A percentile compares a stretch with the other conserved stretches of the same genome.
These are phyloP conservation scores for Diabrotica virgifera DNA, from an alignment of 1,140 invertebrate species.

Conservation along the genomic window DNA sequence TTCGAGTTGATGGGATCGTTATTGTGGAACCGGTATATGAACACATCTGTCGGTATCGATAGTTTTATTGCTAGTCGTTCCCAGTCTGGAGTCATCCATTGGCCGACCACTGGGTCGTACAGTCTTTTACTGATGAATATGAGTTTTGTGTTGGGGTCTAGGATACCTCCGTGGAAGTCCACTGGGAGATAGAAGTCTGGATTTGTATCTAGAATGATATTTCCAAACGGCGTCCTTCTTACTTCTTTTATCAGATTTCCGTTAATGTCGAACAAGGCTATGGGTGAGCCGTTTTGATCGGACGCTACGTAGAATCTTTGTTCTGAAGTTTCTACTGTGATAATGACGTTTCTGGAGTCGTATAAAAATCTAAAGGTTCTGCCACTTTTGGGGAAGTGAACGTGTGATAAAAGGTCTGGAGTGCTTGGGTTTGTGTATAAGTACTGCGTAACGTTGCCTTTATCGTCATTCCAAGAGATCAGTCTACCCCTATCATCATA, in stretches of 20 bases:
- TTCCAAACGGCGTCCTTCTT: slow-evolving; percentile 85
- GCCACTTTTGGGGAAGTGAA: slow-evolving; percentile 85
- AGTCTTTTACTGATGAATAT: slow-evolving; percentile 79
- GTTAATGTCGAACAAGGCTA: slow-evolving; percentile 86
- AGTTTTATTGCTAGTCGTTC: slow-evolving; percentile 77
- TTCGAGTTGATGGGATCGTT: slow-evolving; percentile 88
- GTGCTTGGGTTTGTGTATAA: slow-evolving; percentile 87
- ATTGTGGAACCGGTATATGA: slow-evolving; percentile 86
- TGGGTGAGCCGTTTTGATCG: slow-evolving; percentile 88
- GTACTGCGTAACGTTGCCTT: slow-evolving; percentile 90
- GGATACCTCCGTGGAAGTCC: slow-evolving; percentile 88
- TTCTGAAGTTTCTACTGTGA: slow-evolving; percentile 78
- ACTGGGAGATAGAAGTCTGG: slow-evolving; percentile 87
- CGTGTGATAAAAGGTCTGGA: slow-evolving; percentile 77
- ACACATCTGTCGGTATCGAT: slow-evolving; percentile 81
- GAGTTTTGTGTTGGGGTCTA: slow-evolving; percentile 80
- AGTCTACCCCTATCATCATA: slow-evolving; percentile 88
- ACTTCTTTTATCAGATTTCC: slow-evolving; percentile 91
- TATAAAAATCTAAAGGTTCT: slow-evolving; percentile 83
- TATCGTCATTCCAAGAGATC: slow-evolving; percentile 82
- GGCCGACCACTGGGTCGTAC: slow-evolving; percentile 89
- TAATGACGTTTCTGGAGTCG: slow-evolving; percentile 78
- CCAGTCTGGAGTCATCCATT: slow-evolving; percentile 94
- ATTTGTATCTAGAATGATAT: slow-evolving; percentile 82
- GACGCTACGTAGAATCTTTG: slow-evolving; percentile 87